These are phyloP conservation scores for Phrixothrix hirtus DNA, from an alignment of 2,888 invertebrate genomes.

Conservation along the genomic window DNA sequence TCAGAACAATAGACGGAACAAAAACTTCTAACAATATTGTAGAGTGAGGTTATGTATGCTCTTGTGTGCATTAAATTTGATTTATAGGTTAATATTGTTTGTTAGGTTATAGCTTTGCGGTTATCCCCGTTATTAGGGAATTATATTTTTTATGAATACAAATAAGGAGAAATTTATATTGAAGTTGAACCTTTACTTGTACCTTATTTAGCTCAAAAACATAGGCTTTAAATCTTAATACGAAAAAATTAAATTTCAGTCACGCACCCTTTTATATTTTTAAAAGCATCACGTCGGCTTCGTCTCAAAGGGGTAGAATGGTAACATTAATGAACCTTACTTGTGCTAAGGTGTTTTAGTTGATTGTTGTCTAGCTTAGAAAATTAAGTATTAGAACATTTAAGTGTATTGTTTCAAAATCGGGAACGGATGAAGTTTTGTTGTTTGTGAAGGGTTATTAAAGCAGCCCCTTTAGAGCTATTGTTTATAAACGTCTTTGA, in stretches of 20 bases:
- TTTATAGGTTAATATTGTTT: constrained; percentile 15
- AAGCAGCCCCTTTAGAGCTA: constrained; percentile 9
- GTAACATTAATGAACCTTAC: not conserved
- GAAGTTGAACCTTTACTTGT: too few species aligned
- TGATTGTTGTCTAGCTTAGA: constrained; percentile 20
- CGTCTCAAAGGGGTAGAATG: constrained; percentile 7
- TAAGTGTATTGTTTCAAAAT: constrained; percentile 5
- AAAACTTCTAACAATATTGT: constrained; percentile 9
- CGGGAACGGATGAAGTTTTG: constrained; percentile 8
- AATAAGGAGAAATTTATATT: too few species aligned
- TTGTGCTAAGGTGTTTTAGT: constrained; percentile 13
- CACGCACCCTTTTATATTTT: constrained; percentile 23
- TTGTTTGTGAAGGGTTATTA: constrained; percentile 20
- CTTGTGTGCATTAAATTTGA: constrained; percentile 16
- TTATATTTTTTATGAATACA: too few species aligned
- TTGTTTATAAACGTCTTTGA: constrained; percentile 7
- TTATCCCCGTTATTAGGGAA: not conserved
- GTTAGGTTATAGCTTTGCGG: constrained; percentile 18
- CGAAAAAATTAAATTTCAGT: constrained; percentile 19
- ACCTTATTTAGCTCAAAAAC: too few species aligned
- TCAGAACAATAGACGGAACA: constrained; percentile 17
- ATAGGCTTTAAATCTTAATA: too few species aligned
- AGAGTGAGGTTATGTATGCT: constrained; percentile 5
- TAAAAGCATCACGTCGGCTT: constrained; percentile 22
- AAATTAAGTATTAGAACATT: constrained; percentile 17